Conservation (phyloP, 2,888 invertebrate genomes). For the Orgyia antiqua region DNA sequence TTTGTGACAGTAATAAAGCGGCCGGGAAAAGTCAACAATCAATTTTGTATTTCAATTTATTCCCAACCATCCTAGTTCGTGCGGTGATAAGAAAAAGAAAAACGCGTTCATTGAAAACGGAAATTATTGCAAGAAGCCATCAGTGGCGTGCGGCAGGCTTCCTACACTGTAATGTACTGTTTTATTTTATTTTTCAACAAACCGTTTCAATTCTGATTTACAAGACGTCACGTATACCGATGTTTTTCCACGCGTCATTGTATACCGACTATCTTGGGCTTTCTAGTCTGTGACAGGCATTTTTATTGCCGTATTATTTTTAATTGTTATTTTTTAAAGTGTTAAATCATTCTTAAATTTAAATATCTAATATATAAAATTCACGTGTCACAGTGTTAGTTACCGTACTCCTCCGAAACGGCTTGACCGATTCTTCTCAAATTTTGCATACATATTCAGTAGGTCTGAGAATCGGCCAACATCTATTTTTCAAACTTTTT, state of each 20-base stretch:
- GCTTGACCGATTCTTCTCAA: too few relatives aligned
- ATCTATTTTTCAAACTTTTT: too few relatives aligned
- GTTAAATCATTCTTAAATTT: too few relatives aligned
- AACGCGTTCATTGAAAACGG: conserved; percentile 73
- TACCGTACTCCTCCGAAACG: too few relatives aligned
- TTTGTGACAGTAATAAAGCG: conserved; percentile 77
- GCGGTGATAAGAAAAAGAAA: conserved; percentile 74
- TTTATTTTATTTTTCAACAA: conserved; percentile 38
- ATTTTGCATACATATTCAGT: too few relatives aligned
- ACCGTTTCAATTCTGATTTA: conserved; percentile 63
- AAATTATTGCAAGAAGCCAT: conserved; percentile 78
- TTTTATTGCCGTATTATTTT: too few relatives aligned
- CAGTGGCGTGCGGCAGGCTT: conserved; percentile 66
- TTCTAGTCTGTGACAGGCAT: too few relatives aligned
- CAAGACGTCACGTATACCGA: conserved; percentile 17
- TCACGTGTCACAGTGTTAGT: too few relatives aligned
- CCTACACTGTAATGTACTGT: conserved; percentile 43
- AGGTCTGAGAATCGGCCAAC: too few relatives aligned
- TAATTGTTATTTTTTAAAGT: too few relatives aligned
- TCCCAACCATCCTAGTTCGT: conserved; percentile 76
- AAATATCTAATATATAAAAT: too few relatives aligned
- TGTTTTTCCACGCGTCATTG: background rate
- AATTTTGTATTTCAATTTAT: conserved; percentile 79
- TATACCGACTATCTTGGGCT: too few relatives aligned
- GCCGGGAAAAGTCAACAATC: conserved; percentile 77